Conservation (phyloP, 2,797 vertebrate genomes). For the Luscinia luscinia region DNA sequence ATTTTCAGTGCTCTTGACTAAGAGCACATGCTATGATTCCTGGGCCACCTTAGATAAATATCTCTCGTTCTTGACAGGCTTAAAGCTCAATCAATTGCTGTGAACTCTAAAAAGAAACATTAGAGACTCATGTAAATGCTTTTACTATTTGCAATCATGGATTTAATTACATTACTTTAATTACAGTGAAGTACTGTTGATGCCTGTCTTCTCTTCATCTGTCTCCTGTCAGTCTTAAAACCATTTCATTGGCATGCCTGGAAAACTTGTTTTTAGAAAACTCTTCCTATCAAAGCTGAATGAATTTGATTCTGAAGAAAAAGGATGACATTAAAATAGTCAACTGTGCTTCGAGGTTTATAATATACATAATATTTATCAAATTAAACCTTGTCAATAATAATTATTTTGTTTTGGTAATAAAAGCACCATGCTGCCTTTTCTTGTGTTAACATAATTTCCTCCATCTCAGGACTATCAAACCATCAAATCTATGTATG, state of each 20-base stretch:
- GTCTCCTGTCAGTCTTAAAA: background rate
- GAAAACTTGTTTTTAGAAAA: background rate
- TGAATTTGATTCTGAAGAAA: background rate
- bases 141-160: background rate
- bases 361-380: background rate
- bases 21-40: background rate
- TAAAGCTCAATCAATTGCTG: background rate
- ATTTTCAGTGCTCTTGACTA: background rate
- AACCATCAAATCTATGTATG: background rate
- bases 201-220: background rate
- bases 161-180: background rate
- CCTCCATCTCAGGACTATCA: background rate
- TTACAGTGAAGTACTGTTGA: background rate
- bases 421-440: background rate
- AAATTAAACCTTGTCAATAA: background rate
- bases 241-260: background rate
- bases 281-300: background rate
- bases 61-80: slow-evolving; percentile 5
- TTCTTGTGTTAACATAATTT: background rate
- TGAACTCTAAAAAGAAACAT: slow-evolving; percentile 41
- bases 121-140: background rate
- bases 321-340: background rate
- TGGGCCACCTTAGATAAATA: slow-evolving; percentile 4
- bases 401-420: background rate
- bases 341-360: background rate